Evolutionary conservation across 1,140 invertebrate species (phyloP), one percentile per base, ranked within the genome.

Genomic region (Bombyx mandarina): DNA sequence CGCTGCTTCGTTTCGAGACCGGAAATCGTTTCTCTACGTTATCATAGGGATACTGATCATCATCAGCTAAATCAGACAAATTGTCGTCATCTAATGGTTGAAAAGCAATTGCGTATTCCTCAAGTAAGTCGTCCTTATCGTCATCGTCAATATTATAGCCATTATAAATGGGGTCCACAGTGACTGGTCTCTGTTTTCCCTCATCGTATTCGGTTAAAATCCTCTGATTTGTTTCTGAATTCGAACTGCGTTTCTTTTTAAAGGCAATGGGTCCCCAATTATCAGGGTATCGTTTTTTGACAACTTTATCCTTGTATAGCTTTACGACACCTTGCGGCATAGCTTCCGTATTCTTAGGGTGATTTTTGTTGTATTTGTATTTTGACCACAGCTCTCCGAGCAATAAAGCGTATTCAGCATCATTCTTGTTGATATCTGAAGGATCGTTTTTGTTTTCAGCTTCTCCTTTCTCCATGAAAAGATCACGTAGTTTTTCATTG

Each of bases 1-100:
- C 86, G 69, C 87, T 90, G 62, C 89, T 90, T 43, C 91, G 80
- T 77, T 92, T 92, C 26, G 90, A 82, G n/a, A 93, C 90, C 10
- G 91, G 90, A 69, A 92, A 92, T 3, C 90, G 83, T 82, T 92
- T 92, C 66, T 90, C 86, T 12, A 82, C 69, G 12, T 67, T 63
- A 58, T 88, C 82, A 60, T 85, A 88, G 8, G 75, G 50, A 60
- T 82, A 87, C 62, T 83, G 82, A 53, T 86, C 80, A 47, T 85
- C 82, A 66, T 88, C 83, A 12, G 73, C 63, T 53, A 81, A 60
- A 55, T 84, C 79, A 52, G 82, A 79, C 63, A 89, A 57, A 63
- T 73, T 83, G 71, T 89, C 73, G 62, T 84, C 84, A 66, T 90
- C 88, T 26, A 90, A 80, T 18, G 89, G 89, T 64, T 88, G 89